phyloP scores from a whole-genome alignment of 2,888 invertebrate genomes.

The Drosophila buzzatii region DNA sequence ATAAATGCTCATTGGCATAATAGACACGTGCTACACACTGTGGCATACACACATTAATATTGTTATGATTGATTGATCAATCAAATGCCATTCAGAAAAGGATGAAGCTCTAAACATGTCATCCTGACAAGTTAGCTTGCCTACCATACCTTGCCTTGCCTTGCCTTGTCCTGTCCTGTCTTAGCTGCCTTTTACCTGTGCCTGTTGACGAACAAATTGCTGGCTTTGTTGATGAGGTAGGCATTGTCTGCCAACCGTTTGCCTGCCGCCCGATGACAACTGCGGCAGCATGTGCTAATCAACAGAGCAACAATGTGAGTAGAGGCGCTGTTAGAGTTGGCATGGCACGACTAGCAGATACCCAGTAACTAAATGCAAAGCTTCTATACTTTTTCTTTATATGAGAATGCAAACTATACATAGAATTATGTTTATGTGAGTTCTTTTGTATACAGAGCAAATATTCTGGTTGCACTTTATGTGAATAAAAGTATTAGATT shows the following conservation, averaged over 20 bases:
- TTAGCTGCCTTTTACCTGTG: background rate
- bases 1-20: conserved; percentile 68
- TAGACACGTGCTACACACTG: conserved; percentile 67
- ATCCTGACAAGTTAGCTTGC: conserved; percentile 20
- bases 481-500: too few species aligned
- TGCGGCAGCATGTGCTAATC: conserved; percentile 53
- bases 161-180: conserved; percentile 17
- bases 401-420: too few species aligned
- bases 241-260: conserved; percentile 49
- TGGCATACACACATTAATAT: conserved; percentile 36
- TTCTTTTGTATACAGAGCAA: too few species aligned
- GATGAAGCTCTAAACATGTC: conserved; percentile 20
- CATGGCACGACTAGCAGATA: background rate
- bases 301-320: conserved; percentile 24
- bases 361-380: background rate
- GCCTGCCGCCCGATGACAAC: conserved; percentile 54
- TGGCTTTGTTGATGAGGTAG: conserved; percentile 35
- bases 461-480: too few species aligned
- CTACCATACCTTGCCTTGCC: conserved; percentile 1
- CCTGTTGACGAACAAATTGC: conserved; percentile 56
- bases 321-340: background rate
- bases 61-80: conserved; percentile 53
- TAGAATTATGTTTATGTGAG: too few species aligned
- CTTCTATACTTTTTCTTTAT: too few species aligned
- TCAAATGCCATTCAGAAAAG: conserved; percentile 52